Evolutionary conservation across 30 jellyfish, hydroid and myxozoan species (phyloP).

Genomic region (Turritopsis rubra): DNA sequence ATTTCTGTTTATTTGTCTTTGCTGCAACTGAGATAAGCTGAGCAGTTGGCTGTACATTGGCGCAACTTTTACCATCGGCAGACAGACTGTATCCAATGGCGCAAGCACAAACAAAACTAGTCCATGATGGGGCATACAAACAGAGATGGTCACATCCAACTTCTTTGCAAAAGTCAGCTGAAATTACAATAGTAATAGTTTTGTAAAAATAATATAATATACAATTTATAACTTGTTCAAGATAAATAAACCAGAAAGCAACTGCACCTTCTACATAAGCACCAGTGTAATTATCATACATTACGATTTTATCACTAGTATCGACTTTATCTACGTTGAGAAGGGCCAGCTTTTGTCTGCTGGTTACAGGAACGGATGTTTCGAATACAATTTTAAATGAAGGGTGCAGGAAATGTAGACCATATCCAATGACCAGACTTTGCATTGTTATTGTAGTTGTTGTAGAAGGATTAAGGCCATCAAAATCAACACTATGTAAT

Average conservation of each 20-base stretch:
- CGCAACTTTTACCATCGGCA: not conserved
- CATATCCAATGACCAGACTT: not conserved
- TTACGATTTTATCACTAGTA: not conserved
- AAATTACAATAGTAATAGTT: too few species aligned
- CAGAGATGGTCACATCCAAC: slow-evolving; percentile 3
- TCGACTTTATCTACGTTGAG: not conserved
- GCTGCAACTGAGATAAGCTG: not conserved
- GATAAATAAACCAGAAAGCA: too few species aligned
- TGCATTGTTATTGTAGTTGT: not conserved
- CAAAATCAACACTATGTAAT: not conserved
- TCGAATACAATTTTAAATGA: not conserved
- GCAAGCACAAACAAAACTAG: slow-evolving; percentile 17
- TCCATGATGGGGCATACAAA: not conserved
- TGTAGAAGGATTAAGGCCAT: not conserved
- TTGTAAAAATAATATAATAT: too few species aligned
- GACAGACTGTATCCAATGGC: not conserved
- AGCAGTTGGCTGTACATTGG: not conserved
- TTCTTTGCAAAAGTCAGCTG: not conserved
- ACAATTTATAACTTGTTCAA: too few species aligned
- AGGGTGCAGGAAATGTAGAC: not conserved
- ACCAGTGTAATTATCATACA: not conserved
- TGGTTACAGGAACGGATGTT: not conserved
- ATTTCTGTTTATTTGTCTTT: not conserved
- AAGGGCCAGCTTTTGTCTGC: not conserved
- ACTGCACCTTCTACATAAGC: not conserved